Percentiles rank a stretch among this genome's conserved stretches.
Conservation (phyloP, 2,797 vertebrate genomes). For the Clarias laeviceps region DNA sequence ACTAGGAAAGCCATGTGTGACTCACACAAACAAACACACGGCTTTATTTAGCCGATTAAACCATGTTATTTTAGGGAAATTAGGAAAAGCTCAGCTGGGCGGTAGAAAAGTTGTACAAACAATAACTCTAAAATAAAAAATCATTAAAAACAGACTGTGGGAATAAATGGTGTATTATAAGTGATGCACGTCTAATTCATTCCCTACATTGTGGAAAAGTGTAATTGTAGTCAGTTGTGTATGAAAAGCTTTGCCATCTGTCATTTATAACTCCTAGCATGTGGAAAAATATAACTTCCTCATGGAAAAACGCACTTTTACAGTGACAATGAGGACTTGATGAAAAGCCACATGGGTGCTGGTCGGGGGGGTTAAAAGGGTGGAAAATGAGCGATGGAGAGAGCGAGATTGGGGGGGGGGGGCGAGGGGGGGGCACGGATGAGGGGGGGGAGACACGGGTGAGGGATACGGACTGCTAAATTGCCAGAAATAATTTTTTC, state of each 20-base stretch:
- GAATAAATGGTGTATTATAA: background rate
- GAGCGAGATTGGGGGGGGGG: background rate
- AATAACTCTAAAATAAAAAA: background rate
- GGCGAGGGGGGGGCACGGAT: too few relatives aligned
- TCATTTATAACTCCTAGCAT: background rate
- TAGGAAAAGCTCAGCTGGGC: background rate
- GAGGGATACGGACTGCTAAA: background rate
- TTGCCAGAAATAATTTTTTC: background rate
- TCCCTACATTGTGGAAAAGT: background rate
- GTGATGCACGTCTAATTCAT: background rate
- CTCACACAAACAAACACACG: background rate
- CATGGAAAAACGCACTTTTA: background rate
- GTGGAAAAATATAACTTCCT: background rate
- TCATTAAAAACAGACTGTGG: background rate
- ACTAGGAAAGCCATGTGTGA: background rate
- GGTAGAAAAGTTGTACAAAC: background rate
- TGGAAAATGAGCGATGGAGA: too few relatives aligned
- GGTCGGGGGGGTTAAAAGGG: too few relatives aligned
- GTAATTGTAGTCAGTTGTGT: background rate
- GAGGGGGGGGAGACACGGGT: background rate
- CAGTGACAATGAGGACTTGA: background rate
- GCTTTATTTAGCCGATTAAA: background rate
- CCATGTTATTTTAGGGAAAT: background rate
- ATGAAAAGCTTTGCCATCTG: conserved; percentile 14
- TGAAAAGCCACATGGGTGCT: background rate